Evolutionary conservation across 2,113 vertebrate genomes (phyloP).

Genomic region (Otolemur garnettii): DNA sequence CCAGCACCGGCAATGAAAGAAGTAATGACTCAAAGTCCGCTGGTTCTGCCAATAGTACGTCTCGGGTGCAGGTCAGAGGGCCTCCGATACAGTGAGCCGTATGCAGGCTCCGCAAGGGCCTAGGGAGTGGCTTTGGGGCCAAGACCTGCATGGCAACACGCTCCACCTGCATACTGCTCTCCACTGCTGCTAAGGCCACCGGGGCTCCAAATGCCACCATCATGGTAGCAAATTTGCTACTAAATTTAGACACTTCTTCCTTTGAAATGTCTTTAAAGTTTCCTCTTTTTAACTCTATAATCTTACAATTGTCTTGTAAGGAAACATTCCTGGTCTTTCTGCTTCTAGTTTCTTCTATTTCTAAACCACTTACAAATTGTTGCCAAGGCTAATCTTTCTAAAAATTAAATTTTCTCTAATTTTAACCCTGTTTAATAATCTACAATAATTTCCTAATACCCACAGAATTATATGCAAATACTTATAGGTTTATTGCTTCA

Average conservation of each 20-base stretch:
- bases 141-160: fast-evolving
- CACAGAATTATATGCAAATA: background rate
- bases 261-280: slow-evolving; percentile 44
- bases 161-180: background rate
- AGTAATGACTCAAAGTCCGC: slow-evolving; percentile 94
- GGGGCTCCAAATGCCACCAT: background rate
- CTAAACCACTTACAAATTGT: slow-evolving; percentile 50
- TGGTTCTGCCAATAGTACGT: slow-evolving; percentile 91
- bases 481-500: background rate
- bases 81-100: slow-evolving; percentile 89
- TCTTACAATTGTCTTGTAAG: background rate
- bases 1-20: slow-evolving; percentile 93
- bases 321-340: background rate
- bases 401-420: background rate
- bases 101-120: slow-evolving; percentile 28
- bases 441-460: background rate
- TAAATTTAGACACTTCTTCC: background rate
- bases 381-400: background rate
- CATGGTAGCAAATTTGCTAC: slow-evolving; percentile 48
- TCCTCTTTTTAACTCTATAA: slow-evolving; percentile 23
- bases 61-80: slow-evolving; percentile 91
- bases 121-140: background rate
- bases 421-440: background rate
- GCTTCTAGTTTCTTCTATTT: slow-evolving; percentile 31
- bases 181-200: background rate